A percentile compares a stretch with the other conserved stretches of the same genome.
These are phyloP conservation scores for Diplolepis rosae DNA, from an alignment of 2,888 invertebrate genomes.

Conservation along the genomic window DNA sequence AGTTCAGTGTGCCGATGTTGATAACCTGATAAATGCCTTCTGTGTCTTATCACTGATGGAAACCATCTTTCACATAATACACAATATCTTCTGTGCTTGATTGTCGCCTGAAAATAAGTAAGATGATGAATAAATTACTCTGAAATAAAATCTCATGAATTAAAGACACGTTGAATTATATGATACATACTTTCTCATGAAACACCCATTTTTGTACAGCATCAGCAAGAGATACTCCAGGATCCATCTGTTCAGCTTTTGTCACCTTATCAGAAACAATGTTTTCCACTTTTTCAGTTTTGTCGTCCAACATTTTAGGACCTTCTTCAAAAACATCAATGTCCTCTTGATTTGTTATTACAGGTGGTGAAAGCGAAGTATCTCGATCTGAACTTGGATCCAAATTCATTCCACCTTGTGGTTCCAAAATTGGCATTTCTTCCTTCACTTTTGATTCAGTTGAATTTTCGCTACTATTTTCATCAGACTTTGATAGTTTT, in stretches of 20 bases:
- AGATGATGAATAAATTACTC: constrained; percentile 17
- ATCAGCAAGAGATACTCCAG: constrained; percentile 65
- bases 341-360: constrained; percentile 65
- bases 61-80: constrained; percentile 72
- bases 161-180: not conserved
- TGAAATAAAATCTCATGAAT: not conserved
- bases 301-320: constrained; percentile 41
- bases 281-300: constrained; percentile 46
- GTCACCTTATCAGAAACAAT: constrained; percentile 41
- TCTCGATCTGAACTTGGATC: constrained; percentile 60
- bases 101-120: constrained; percentile 62
- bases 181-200: constrained; percentile 66
- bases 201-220: constrained; percentile 68
- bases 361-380: constrained; percentile 66
- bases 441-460: constrained; percentile 46
- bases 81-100: constrained; percentile 70
- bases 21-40: constrained; percentile 68
- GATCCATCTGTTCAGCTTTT: constrained; percentile 48
- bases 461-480: constrained; percentile 12
- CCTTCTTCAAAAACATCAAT: constrained; percentile 26
- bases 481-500: constrained; percentile 41
- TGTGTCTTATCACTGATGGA: constrained; percentile 66
- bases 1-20: constrained; percentile 71
- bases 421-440: constrained; percentile 67
- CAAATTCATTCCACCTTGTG: constrained; percentile 53